Evolutionary conservation across 1,140 invertebrate genomes (phyloP), one percentile per base, ranked within the genome.

Genomic region (Leptopilina boulardi): DNA sequence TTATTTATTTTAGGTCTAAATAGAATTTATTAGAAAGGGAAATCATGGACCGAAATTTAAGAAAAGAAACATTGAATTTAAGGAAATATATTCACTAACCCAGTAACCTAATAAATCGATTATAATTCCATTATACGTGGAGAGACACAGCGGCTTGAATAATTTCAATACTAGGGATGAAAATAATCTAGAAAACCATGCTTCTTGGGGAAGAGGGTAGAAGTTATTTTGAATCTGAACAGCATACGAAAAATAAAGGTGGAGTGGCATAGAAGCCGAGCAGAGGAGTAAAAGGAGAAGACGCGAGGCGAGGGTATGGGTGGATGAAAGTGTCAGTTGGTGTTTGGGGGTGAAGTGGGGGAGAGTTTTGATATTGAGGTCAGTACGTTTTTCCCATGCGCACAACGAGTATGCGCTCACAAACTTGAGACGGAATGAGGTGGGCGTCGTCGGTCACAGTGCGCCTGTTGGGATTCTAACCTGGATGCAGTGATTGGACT

Each of bases 301-400:
- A 47, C 30, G 41, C 71, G 71, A 77, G 30, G 2, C 74, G 74
- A 79, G 82, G 38, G 54, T n/a, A n/a, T n/a, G 71, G 54, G n/a
- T 11, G 42, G 9, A 66, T n/a, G 72, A 18, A 26, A 38, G 74
- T 70, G 75, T 75, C 76, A 77, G 80, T 21, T 42, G 70, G 76
- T 66, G 26, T 66, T 38, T 66, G 59, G 59, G 59, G 66, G 75
- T 38, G 74, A 72, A 80, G 75, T 75, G 80, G 83, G 83, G 79
- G 79, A 78, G 82, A 80, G 80, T 82, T 38, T 38, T 80, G 84
- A 85, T 90, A 89, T 90, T 85, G 89, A 89, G 89, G 89, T 90
- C 88, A 89, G 89, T 82, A 85, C 86, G 87, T 90, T 91, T 91
- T 90, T 90, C 89, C 87, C 88, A 87, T 90, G 89, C 89, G 89